Evolutionary conservation across 2,797 vertebrate genomes (phyloP), one percentile per base, ranked within the genome.

Genomic region (Gymnopithys bicolor): DNA sequence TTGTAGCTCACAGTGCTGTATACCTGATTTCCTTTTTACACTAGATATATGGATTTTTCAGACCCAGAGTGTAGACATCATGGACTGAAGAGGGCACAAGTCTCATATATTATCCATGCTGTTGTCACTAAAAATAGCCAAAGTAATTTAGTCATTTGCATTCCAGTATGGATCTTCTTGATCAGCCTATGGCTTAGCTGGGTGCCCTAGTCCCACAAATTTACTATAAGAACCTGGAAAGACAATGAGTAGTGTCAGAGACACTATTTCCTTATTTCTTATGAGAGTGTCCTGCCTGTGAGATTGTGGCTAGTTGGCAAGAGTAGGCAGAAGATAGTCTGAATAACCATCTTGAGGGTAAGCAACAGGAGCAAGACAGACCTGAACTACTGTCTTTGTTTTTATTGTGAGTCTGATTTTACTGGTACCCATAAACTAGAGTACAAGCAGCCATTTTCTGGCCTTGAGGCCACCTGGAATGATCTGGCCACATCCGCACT

Each of bases 41-140:
- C 5, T 68, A 18, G 7, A 10, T 87, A 64, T 58, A 25, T 37
- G 43, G n/a, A 25, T 27, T 59, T 22, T 84, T 87, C 43, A 76
- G 32, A 60, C 52, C 24, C 6, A 23, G 16, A 21, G 6, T 45
- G 17, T 23, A 70, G 23, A 55, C 2, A 9, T 27, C 19, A 32
- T 4, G 14, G 30, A 19, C 5, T 58, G 30, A 66, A 64, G 27
- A 64, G 4, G 23, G 33, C 8, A 11, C 19, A 56, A 71, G 11
- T 39, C 33, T 21, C 1, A 1, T 48, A 45, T 11, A 19, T 9
- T 10, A 12, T 25, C 33, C 37, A 45, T 8, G 7, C 1, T 10
- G 3, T 9, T 77, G 75, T 79, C 25, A 33, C 21, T 33, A 71
- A 52, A 68, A 75, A 52, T 11, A 55, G 1, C 2, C 19, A 51